These are phyloP conservation scores for Drosophila histrio DNA, from an alignment of 2,888 invertebrate genomes.

Conservation along the genomic window DNA sequence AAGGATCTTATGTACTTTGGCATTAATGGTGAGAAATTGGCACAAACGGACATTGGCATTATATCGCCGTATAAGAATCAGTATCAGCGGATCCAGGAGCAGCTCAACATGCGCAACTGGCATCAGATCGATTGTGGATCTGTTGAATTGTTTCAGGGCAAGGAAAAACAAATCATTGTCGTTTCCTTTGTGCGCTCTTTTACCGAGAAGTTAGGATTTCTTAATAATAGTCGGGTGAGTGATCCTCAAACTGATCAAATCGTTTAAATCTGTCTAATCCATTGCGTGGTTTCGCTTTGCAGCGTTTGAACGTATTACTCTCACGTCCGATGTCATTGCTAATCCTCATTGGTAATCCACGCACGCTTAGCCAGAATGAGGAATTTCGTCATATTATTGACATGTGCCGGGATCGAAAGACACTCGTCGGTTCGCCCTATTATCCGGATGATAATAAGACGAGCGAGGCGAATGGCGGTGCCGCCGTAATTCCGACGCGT, in stretches of 20 bases:
- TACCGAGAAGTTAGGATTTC: conserved; percentile 76
- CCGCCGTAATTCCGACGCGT: conserved; percentile 6
- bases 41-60: conserved; percentile 86
- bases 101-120: conserved; percentile 73
- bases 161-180: conserved; percentile 92
- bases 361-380: conserved; percentile 77
- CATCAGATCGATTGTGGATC: conserved; percentile 89
- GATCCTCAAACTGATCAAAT: neutral
- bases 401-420: conserved; percentile 65
- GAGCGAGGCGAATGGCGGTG: conserved; percentile 33
- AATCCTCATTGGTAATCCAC: conserved; percentile 85
- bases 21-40: conserved; percentile 84
- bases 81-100: conserved; percentile 82
- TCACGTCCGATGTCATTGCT: conserved; percentile 87
- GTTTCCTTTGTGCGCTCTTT: conserved; percentile 90
- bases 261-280: neutral
- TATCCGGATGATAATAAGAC: conserved; percentile 41
- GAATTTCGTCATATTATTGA: conserved; percentile 75
- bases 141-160: conserved; percentile 94
- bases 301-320: conserved; percentile 88
- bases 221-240: conserved; percentile 78
- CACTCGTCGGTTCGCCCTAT: conserved; percentile 58
- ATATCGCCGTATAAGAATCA: conserved; percentile 86
- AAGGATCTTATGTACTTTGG: conserved; percentile 85
- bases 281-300: conserved; percentile 28